Base-by-base conservation (phyloP, 1,140 invertebrate species). In the Dinothrombium tinctorium region DNA sequence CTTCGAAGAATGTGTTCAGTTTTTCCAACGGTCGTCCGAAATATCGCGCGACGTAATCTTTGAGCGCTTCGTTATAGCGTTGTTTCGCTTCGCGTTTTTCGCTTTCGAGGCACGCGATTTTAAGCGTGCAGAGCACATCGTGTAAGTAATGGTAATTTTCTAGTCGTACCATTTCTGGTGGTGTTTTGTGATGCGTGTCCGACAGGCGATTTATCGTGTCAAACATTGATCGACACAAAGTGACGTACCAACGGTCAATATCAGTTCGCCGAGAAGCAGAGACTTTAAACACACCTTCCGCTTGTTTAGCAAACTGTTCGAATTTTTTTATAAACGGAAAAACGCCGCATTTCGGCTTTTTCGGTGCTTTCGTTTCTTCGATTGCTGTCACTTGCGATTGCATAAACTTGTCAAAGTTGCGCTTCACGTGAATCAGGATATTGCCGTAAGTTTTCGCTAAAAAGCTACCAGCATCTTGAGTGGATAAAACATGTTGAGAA, bases 141-240 rank as follows among this genome's bases (percentile, higher is more conserved):
- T 83, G 76, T 51, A 96, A 69, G 54, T 84, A 76, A 68, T 98
- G 89, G 58, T 83, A 96, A 62, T 98, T 98, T 68, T 98, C 81
- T 72, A 62, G 47, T 31, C 45, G 79, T 26, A 96, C 71, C 32
- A 95, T 84, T 65, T 92, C 78, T 37, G 72, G 69, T 12, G 89
- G 90, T 19, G 87, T 94, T 63, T 89, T 90, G 42, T 74, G 71
- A 57, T 92, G 84, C 51, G 89, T 83, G 40, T 65, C 66, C 22
- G 80, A 72, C 47, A 84, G 74, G 14, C 72, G 62, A 8, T 69
- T 62, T 44, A 92, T 83, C 40, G 72, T 74, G 49, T 80, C 73
- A 61, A 89, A 77, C 61, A 95, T 79, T n/a, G 72, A 74, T 44
- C 63, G 65, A 2, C 87, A 70, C 39, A 98, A 61, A 57, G 76